Evolutionary conservation across 2,888 invertebrate species (phyloP), one percentile per base, ranked within the genome.

Genomic region (Malacosoma neustria): DNA sequence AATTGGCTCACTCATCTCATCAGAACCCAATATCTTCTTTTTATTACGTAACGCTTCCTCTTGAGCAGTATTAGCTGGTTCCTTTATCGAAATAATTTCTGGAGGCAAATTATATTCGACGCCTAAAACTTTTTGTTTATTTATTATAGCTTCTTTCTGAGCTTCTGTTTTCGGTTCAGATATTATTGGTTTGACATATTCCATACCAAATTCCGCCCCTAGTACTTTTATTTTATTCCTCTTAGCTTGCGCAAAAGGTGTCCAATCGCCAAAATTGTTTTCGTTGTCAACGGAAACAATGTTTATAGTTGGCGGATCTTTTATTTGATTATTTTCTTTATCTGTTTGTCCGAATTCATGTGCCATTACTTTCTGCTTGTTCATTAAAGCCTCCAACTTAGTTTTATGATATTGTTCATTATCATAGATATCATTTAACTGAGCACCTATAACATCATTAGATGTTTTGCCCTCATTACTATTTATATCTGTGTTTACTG

Each of bases 91-190:
- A 9, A 45, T 6, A 9, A 41, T 39, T 43, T 63, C 61, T 0
- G 56, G 30, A 3, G 82, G 77, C 2, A 87, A 61, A 36, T 87
- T 88, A 45, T 88, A 91, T 58, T 91, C 91, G 0, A 89, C 87
- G 3, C 87, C 84, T 38, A 91, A 60, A 1, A 91, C 81, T 63
- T 87, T 90, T 12, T 88, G 55, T 61, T 88, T 90, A 51, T 91
- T 92, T 35, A 76, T 64, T 43, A 90, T 70, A 0, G 90, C 90
- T 38, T 89, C 89, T 9, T 85, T 89, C 39, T 90, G 82, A 2
- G 87, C 87, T 2, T 84, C 79, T 0, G 79, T 82, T 42, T 48
- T 59, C 1, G 81, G 72, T 46, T 68, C 67, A 0, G 30, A 7
- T 1, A 30, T 15, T 11, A 40, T 29, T n/a, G 32, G 29, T 30